Percentiles rank a stretch among this genome's conserved stretches.
These are phyloP conservation scores for Drosophila sproati DNA, from an alignment of 1,140 invertebrate species.

Conservation along the genomic window DNA sequence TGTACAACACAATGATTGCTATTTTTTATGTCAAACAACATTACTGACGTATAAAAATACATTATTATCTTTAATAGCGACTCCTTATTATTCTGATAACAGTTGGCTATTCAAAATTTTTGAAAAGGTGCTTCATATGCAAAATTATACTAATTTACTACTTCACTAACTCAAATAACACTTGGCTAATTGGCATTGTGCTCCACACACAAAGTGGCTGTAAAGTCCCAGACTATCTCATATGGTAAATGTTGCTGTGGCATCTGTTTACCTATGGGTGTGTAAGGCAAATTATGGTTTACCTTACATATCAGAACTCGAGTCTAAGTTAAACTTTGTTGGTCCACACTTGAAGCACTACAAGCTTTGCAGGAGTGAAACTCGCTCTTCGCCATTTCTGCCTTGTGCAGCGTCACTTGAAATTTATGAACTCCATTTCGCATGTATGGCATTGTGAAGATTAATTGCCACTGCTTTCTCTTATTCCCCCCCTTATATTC, in stretches of 20 bases:
- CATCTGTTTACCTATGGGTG: constrained; percentile 13
- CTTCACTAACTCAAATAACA: constrained; percentile 8
- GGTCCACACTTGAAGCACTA: constrained; percentile 35
- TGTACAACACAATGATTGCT: no score
- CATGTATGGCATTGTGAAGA: constrained; percentile 78
- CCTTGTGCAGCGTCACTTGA: constrained; percentile 69
- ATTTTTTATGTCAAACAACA: no score
- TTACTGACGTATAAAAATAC: no score
- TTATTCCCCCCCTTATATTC: background rate
- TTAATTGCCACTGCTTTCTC: constrained; percentile 68
- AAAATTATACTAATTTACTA: no score
- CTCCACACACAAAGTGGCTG: background rate
- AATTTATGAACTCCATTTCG: constrained; percentile 81
- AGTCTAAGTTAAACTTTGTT: constrained; percentile 59
- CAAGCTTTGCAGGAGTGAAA: background rate
- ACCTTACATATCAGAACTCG: constrained; percentile 19
- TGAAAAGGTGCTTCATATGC: no score
- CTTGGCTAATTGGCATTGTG: background rate
- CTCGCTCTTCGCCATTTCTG: constrained; percentile 25
- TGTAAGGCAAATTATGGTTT: constrained; percentile 19
- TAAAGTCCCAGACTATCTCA: background rate
- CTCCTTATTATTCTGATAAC: no score
- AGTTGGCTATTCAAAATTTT: no score
- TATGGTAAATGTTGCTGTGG: constrained; percentile 10
- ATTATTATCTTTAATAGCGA: no score